phyloP scores from a whole-genome alignment of 1,140 invertebrate species.

The Ditylenchus dipsaci region DNA sequence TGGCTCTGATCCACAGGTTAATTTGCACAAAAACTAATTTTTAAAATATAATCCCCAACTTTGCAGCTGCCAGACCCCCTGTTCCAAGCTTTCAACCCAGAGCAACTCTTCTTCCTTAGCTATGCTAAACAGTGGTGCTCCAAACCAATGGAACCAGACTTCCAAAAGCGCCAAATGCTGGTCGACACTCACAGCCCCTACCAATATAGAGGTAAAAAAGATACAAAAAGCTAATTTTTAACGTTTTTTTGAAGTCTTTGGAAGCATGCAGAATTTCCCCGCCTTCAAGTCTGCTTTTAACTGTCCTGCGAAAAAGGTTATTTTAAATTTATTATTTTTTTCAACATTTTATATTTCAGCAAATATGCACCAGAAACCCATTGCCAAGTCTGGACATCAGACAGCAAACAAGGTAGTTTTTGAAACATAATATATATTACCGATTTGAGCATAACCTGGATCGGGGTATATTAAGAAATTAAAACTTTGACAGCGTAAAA shows the following conservation, averaged over 20 bases:
- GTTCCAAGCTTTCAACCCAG: conserved; percentile 26
- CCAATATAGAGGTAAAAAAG: not conserved
- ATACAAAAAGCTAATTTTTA: too few species aligned
- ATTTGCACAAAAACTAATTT: too few species aligned
- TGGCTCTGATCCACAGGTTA: conserved; percentile 21
- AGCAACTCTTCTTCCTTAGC: conserved; percentile 45
- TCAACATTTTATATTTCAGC: not conserved
- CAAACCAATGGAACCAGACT: not conserved
- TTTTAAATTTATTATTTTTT: too few species aligned
- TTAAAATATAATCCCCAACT: too few species aligned
- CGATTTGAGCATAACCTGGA: too few species aligned
- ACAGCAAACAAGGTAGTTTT: conserved; percentile 11
- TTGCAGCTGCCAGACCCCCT: not conserved
- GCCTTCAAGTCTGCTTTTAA: conserved; percentile 51
- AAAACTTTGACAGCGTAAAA: too few species aligned
- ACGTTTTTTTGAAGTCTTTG: conserved; percentile 31
- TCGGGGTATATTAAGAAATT: too few species aligned
- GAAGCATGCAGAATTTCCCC: conserved; percentile 55
- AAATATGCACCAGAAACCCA: conserved; percentile 43
- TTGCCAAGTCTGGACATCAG: conserved; percentile 46
- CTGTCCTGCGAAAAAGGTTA: conserved; percentile 24
- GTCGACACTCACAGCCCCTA: conserved; percentile 4
- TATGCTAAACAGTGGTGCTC: conserved; percentile 16
- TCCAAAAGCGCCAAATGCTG: not conserved
- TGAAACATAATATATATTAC: too few species aligned